Evolutionary conservation across 2,797 vertebrate genomes (phyloP), one percentile per base, ranked within the genome.

Genomic region (Mormyrops boulengeri): DNA sequence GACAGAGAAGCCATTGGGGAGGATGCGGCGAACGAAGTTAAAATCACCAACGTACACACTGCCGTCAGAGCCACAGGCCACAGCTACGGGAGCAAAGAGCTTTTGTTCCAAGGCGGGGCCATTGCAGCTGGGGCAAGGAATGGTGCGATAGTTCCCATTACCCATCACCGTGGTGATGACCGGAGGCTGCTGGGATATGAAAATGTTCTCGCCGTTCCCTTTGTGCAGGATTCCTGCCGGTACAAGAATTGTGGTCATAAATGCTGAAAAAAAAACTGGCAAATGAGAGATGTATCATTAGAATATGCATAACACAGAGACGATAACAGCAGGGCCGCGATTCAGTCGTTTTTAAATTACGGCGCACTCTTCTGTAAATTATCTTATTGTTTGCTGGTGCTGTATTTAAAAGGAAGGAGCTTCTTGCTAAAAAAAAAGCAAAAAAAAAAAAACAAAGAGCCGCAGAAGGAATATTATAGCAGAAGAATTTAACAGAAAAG

Each of bases 11-110:
- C 98, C 98, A 0, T 97, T 97, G 38, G 98, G 97, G 89, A 98
- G 97, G 92, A 99, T 96, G 90, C 98, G 94, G 53, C 98, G 96
- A 89, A 99, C 96, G 90, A 98, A 98, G 94, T 99, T 99, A 94
- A 99, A 99, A 94, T 99, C 98, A 0, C 98, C 98, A 3, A 99
- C 94, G 38, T 99, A 99, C 77, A 99, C 93, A 0, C 98, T 99
- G 22, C 98, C 97, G n/a, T 99, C 98, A 0, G 98, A 97, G 8
- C 98, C 98, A 11, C 96, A 97, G 41, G 98, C 97, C 50, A 99
- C 95, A 0, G 98, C 98, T 69, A 99, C 97, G 0, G 98, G 98
- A 9, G 98, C 98, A 69, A 98, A 99, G 85, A 99, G 97, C 93
- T 99, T 99, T 95, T 96, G 98, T 93, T 96, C 97, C 57, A 96